phyloP scores from a whole-genome alignment of 2,797 vertebrate species.

The Karalla daura region DNA sequence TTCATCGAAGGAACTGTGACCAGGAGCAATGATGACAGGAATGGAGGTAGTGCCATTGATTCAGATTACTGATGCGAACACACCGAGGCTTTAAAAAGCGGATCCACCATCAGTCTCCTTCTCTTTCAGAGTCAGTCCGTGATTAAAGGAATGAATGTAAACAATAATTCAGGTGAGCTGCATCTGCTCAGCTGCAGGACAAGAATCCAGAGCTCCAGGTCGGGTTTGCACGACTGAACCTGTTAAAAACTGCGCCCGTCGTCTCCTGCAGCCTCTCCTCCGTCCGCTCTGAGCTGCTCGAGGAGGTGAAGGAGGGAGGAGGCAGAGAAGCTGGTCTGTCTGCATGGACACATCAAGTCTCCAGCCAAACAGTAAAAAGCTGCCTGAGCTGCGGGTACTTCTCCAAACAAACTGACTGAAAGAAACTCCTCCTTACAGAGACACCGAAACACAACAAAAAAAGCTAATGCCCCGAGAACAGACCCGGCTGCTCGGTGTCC shows the following conservation, averaged over 20 bases:
- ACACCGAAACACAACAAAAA: too few species aligned
- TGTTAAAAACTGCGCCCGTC: background rate
- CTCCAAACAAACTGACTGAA: slow-evolving; percentile 22
- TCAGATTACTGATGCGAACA: slow-evolving; percentile 1
- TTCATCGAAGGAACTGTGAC: background rate
- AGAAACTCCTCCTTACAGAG: slow-evolving; percentile 2
- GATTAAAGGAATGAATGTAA: slow-evolving; percentile 10
- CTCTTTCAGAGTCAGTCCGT: background rate
- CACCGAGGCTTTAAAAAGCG: slow-evolving; percentile 11
- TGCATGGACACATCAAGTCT: slow-evolving; percentile 6
- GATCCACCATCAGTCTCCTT: background rate
- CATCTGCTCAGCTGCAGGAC: slow-evolving; percentile 14
- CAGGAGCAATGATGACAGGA: background rate
- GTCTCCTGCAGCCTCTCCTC: slow-evolving; percentile 44
- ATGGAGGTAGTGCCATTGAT: slow-evolving; percentile 9
- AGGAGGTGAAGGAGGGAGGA: slow-evolving; percentile 2
- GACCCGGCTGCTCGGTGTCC: too few species aligned
- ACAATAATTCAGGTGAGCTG: background rate
- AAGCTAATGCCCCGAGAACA: too few species aligned
- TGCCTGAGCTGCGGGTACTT: slow-evolving; percentile 49
- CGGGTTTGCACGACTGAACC: slow-evolving; percentile 6
- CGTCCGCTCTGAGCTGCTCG: slow-evolving; percentile 33
- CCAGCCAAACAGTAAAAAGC: background rate
- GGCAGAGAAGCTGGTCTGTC: slow-evolving; percentile 8
- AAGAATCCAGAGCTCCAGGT: slow-evolving; percentile 19